Evolutionary conservation across 2,113 vertebrate genomes (phyloP), one percentile per base, ranked within the genome.

Genomic region (Anguilla rostrata): DNA sequence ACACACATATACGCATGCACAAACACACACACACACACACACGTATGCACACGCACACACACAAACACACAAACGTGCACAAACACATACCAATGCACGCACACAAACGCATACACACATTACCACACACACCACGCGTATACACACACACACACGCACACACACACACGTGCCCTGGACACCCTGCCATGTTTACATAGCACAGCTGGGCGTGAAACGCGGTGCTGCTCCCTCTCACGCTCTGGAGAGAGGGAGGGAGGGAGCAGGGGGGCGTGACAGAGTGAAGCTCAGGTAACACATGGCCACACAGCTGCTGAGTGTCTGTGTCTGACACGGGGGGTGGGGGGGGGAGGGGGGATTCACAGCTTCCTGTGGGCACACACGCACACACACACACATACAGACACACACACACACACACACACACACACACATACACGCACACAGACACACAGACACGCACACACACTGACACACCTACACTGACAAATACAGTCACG

Each of bases 171-270:
- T 16, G 53, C 86, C 57, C 18, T 43, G 34, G 78, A 60, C 82
- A 43, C 34, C 43, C 12, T 57, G 78, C 41, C 56, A 34, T 88
- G 88, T 90, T 88, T 86, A 87, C 87, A n/a, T 85, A 88, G n/a
- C 85, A 84, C 46, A 84, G 83, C 8, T 3, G 86, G 86, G 85
- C 57, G 87, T 40, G 29, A 90, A 78, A 87, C 49, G 6, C 46
- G 20, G 9, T 49, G 29, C 20, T 46, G 2, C n/a, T 56, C 29
- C 0, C n/a, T 78, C 66, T 46, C 56, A 87, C 82, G 20, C 75
- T 39, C 80, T 57, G 4, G 63, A 22, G 63, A 20, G 1, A 8
- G 22, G 18, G 14, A 14, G 14, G 5, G 14, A 46, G 4, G 43
- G 4, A 5, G 57, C 4, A 8, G 43, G 43, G 43, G 43, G 43